Evolutionary conservation across 2,888 invertebrate genomes (phyloP), one percentile per base, ranked within the genome.

Genomic region (Tolmerus cingulatus): DNA sequence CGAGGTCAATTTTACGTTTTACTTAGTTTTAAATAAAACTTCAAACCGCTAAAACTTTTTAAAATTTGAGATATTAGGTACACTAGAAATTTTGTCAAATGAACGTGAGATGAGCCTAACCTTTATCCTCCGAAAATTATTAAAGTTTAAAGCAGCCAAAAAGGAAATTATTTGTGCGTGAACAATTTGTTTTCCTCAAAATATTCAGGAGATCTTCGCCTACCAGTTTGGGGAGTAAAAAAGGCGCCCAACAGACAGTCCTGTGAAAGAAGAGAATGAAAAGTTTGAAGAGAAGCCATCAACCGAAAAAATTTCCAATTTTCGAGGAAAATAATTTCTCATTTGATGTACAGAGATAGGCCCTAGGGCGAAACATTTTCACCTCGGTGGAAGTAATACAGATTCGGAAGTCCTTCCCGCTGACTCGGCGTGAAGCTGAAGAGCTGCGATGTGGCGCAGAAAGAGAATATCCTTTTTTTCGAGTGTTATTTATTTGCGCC

Each of bases 251-350:
- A 34, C 82, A 57, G 57, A 57, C 82, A 82, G 4, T 7, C 23
- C 66, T 37, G 19, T 81, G 34, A 78, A 57, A 34, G 82, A 37
- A 2, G 66, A 82, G 57, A 82, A 51, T 82, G 34, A 82, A 66
- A 82, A 82, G 82, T 82, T 82, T 55, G 34, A 57, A 57, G 57
- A 82, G 66, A 82, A 82, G 55, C 66, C 82, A 82, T 82, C 82
- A 57, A 82, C 51, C 82, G 82, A 82, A 82, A 57, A 82, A 82
- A 57, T 82, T 82, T 37, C 37, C 82, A 57, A 82, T 82, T 82
- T 82, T 57, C 82, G 40, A 9, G 14, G 57, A 57, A 82, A 82
- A 19, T 82, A 57, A 57, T 82, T 82, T 55, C 57, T 57, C 37
- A 57, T 82, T 81, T 81, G 51, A 51, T 51, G n/a, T 51, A 57